Base-by-base conservation (phyloP, 2,797 vertebrate genomes). In the Sebastes elongatus region DNA sequence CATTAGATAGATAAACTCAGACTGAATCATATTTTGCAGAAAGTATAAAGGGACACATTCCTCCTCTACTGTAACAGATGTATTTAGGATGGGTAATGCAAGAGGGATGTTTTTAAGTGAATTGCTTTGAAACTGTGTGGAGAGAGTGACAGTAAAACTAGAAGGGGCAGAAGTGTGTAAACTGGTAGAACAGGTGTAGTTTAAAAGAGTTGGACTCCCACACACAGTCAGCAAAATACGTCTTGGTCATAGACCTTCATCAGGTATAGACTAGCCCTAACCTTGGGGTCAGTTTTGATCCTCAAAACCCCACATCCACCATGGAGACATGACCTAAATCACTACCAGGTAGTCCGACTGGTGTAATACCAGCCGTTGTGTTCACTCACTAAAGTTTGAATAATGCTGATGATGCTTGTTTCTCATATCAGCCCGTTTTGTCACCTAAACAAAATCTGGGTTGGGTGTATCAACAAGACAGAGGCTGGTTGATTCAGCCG, bases 381-480 rank as follows among this genome's bases (percentile, higher is more conserved):
- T n/a, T 32, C 5, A 14, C 4, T 49, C 52, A 42, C 27, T 23
- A 6, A 59, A 42, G 27, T 75, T 64, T 69, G 10, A 79, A 71
- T 25, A 66, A 63, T n/a, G 18, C 13, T 52, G 8, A 18, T 52
- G 30, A 16, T 46, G 20, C 7, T 8, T 10, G 61, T 67, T 35
- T 86, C 72, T 55, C 1, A 9, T 81, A 84, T 80, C 68, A 75
- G 35, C 22, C 62, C 11, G 3, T 55, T 78, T 82, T 85, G 86
- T 87, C 82, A 80, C 70, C 66, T 60, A 64, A 83, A 89, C 79
- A 90, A 81, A 86, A 62, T 7, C 22, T 2, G 2, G 33, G 27
- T 28, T 73, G 30, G 35, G 56, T 30, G 25, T 69, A 61, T 84
- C 64, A 78, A 76, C 81, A 79, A 46, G 14, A 66, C 27, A 56